These are phyloP conservation scores for Papilio glaucus DNA, from an alignment of 1,140 invertebrate genomes.

Conservation along the genomic window DNA sequence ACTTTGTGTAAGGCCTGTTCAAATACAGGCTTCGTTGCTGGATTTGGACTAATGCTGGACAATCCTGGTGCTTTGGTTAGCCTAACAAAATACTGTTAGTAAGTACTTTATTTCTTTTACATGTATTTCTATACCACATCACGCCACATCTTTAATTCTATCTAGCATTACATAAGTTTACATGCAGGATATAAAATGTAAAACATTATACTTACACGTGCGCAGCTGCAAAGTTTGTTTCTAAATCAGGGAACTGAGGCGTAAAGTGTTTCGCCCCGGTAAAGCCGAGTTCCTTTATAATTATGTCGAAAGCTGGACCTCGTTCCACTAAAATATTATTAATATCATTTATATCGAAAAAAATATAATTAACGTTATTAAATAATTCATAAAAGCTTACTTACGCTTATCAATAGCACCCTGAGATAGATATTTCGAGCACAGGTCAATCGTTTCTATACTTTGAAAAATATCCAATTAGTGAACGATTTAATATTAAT, in stretches of 20 bases:
- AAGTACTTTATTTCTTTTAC: too few species aligned
- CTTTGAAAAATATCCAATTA: constrained; percentile 37
- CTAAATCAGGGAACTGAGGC: constrained; percentile 46
- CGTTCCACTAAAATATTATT: constrained; percentile 59
- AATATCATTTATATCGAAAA: not conserved
- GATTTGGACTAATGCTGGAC: constrained; percentile 48
- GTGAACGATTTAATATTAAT: not conserved
- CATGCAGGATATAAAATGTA: too few species aligned
- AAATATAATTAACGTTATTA: too few species aligned
- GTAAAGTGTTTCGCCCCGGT: constrained; percentile 55
- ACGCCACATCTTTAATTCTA: too few species aligned
- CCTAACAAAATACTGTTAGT: constrained; percentile 42
- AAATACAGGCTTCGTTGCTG: constrained; percentile 52
- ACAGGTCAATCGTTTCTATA: constrained; percentile 64
- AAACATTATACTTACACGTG: constrained; percentile 49
- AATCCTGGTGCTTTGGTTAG: constrained; percentile 65
- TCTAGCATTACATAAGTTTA: too few species aligned
- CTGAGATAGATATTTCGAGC: constrained; percentile 69
- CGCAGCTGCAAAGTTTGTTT: constrained; percentile 52
- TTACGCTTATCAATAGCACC: constrained; percentile 65
- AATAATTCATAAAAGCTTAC: constrained; percentile 29
- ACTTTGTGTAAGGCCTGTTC: constrained; percentile 52
- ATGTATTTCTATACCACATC: too few species aligned
- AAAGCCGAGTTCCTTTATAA: constrained; percentile 47
- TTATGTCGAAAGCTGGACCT: constrained; percentile 56